These are phyloP conservation scores for Fragariocoptes setiger DNA, from an alignment of 1,140 invertebrate species.

Conservation along the genomic window DNA sequence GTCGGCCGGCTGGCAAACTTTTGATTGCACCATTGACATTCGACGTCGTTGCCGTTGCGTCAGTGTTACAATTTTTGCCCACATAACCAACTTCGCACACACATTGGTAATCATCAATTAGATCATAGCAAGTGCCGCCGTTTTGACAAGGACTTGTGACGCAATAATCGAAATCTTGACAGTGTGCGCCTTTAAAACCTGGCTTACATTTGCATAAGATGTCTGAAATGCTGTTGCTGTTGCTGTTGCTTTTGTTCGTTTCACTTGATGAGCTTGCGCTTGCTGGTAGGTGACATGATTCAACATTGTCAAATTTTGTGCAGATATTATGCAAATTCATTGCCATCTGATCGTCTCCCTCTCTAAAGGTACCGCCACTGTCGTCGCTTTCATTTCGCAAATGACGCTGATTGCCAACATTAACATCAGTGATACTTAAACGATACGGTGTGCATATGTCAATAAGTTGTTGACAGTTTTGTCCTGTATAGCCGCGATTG, in stretches of 20 bases:
- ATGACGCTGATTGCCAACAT: conserved; percentile 3
- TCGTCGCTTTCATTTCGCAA: neutral
- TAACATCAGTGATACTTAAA: conserved; percentile 8
- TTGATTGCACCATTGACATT: neutral
- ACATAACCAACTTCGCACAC: conserved; percentile 11
- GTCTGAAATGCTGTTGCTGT: neutral
- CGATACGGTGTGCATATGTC: conserved; percentile 5
- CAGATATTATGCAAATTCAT: neutral
- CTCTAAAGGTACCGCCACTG: neutral
- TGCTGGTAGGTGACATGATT: neutral
- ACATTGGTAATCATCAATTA: conserved; percentile 31
- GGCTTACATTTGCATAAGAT: neutral
- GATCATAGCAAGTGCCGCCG: conserved; percentile 61
- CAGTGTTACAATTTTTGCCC: conserved; percentile 3
- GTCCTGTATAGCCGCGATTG: neutral
- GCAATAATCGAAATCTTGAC: conserved; percentile 47
- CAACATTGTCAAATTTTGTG: neutral
- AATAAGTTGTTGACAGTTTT: neutral
- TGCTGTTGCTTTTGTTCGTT: neutral
- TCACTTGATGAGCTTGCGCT: neutral
- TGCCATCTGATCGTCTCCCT: neutral
- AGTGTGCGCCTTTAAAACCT: conserved; percentile 1
- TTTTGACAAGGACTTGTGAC: conserved; percentile 61
- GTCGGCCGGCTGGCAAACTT: neutral
- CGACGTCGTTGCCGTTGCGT: too few relatives aligned